Evolutionary conservation across 2,888 invertebrate species (phyloP).

Genomic region (Coenonympha glycerion): DNA sequence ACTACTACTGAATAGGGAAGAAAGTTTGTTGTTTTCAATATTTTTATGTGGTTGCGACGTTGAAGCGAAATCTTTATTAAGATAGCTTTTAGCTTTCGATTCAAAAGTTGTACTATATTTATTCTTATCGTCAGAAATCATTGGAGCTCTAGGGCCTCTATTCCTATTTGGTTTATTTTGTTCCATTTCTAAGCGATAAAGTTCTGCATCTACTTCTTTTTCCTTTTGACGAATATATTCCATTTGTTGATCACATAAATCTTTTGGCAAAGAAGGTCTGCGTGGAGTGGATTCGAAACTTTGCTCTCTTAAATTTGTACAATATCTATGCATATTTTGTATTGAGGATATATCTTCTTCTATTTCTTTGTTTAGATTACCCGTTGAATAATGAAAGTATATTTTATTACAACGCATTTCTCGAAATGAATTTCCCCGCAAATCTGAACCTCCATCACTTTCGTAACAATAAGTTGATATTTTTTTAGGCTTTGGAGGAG

Average conservation of each 20-base stretch:
- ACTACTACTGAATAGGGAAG: slow-evolving; percentile 72
- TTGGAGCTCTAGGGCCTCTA: slow-evolving; percentile 56
- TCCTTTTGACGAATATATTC: slow-evolving; percentile 81
- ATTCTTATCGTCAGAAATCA: slow-evolving; percentile 54
- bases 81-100: slow-evolving; percentile 19
- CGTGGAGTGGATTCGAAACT: slow-evolving; percentile 43
- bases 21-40: slow-evolving; percentile 42
- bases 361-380: slow-evolving; percentile 65
- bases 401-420: slow-evolving; percentile 59
- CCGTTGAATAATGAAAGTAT: slow-evolving; percentile 65
- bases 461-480: slow-evolving; percentile 58
- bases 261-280: slow-evolving; percentile 79
- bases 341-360: slow-evolving; percentile 66
- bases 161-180: slow-evolving; percentile 43
- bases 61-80: slow-evolving; percentile 2
- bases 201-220: slow-evolving; percentile 80
- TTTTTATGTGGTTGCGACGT: slow-evolving; percentile 29
- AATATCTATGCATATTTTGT: slow-evolving; percentile 66
- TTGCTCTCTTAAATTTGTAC: slow-evolving; percentile 46
- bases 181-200: slow-evolving; percentile 77
- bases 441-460: slow-evolving; percentile 65
- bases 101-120: slow-evolving; percentile 38
- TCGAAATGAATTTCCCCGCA: slow-evolving; percentile 54
- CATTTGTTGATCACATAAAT: slow-evolving; percentile 79
- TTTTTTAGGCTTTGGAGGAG: slow-evolving; percentile 60